These are phyloP conservation scores for Apis cerana DNA, from an alignment of 1,140 invertebrate species.

Conservation along the genomic window DNA sequence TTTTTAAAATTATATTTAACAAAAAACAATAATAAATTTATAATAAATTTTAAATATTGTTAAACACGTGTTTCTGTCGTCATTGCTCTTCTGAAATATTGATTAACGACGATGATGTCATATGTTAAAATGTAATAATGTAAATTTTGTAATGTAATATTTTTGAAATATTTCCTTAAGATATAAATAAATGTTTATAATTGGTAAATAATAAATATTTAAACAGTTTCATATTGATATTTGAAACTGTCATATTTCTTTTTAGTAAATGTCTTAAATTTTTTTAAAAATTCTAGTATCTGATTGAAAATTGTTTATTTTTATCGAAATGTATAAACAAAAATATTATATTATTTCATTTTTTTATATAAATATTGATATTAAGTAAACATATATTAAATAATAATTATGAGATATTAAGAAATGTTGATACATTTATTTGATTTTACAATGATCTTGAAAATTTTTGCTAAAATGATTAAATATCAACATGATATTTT, in stretches of 20 bases:
- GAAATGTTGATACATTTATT: background rate
- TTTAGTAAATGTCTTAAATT: background rate
- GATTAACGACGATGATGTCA: conserved; percentile 18
- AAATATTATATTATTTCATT: background rate
- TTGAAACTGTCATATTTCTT: background rate
- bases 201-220: background rate
- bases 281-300: background rate
- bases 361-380: too few relatives aligned
- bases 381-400: background rate
- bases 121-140: conserved; percentile 1
- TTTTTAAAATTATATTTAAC: background rate
- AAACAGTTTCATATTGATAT: background rate
- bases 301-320: background rate
- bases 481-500: background rate
- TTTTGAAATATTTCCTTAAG: background rate
- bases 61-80: conserved; percentile 39
- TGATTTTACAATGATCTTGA: background rate
- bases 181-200: background rate
- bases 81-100: conserved; percentile 28
- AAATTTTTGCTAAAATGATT: background rate
- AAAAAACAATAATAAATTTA: background rate
- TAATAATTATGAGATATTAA: background rate
- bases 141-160: background rate
- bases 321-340: background rate
- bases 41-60: conserved; percentile 21